These are phyloP conservation scores for Meiosimyza platycephala DNA, from an alignment of 2,888 invertebrate species.

Conservation along the genomic window DNA sequence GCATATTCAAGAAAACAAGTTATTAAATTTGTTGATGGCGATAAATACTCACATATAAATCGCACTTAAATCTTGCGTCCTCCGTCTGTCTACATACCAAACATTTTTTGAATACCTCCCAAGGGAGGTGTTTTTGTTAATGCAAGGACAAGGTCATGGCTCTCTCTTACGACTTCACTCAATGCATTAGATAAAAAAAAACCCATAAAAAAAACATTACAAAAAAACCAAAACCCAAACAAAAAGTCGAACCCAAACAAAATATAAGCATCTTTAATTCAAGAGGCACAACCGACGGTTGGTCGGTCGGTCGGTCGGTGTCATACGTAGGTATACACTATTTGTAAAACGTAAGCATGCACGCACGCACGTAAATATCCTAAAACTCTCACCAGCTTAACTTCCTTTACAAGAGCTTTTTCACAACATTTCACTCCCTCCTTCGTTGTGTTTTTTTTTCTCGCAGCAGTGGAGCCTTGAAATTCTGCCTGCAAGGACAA, in stretches of 20 bases:
- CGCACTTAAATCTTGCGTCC: too few species aligned
- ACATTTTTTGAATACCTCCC: constrained; percentile 58
- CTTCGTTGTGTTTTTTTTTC: neutral
- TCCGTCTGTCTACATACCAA: constrained; percentile 51
- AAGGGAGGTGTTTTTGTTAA: constrained; percentile 44
- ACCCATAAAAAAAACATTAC: neutral
- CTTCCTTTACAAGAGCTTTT: neutral
- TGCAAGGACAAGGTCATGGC: constrained; percentile 60
- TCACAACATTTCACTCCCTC: neutral
- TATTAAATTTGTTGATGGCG: constrained; percentile 43
- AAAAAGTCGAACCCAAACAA: neutral
- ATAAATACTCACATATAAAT: neutral
- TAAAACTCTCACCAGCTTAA: neutral
- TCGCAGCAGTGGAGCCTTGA: neutral
- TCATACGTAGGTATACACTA: neutral
- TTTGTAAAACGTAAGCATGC: constrained; percentile 7
- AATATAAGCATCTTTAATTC: constrained; percentile 16
- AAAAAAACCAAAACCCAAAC: neutral
- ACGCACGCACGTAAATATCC: neutral
- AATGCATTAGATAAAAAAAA: neutral
- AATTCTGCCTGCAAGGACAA: constrained; percentile 52
- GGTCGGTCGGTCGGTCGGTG: neutral
- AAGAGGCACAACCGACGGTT: neutral
- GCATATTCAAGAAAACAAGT: constrained; percentile 53
- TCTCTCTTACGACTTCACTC: constrained; percentile 36